Conservation (phyloP, 2,888 invertebrate genomes). For the Xiphydria camelus region DNA sequence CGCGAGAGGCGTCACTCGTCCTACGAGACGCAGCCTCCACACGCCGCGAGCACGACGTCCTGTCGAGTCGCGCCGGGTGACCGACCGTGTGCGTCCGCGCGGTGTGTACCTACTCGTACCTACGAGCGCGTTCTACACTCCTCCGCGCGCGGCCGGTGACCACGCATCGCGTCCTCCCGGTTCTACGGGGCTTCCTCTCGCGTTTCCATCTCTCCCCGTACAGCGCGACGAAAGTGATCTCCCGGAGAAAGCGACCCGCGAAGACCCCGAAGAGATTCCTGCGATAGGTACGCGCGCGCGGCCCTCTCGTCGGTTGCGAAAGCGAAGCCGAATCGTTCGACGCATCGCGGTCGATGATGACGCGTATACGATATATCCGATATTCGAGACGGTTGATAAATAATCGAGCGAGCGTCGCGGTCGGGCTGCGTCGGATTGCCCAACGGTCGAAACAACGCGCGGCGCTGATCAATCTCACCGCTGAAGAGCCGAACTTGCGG, state of each 20-base stretch:
- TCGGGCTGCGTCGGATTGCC: too few species aligned
- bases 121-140: too few species aligned
- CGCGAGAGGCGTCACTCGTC: background rate
- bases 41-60: too few species aligned
- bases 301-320: background rate
- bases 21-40: background rate
- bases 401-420: too few species aligned
- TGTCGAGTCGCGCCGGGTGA: background rate
- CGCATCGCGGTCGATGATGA: background rate
- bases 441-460: background rate
- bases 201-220: background rate
- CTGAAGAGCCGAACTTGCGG: too few species aligned
- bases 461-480: too few species aligned
- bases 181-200: slow-evolving; percentile 11
- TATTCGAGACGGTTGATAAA: too few species aligned
- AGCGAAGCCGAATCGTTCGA: background rate
- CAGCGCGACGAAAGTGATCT: background rate
- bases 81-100: slow-evolving; percentile 4
- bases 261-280: too few species aligned
- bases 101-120: slow-evolving; percentile 1
- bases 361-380: background rate
- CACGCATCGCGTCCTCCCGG: slow-evolving; percentile 8
- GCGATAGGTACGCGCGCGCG: background rate
- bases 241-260: too few species aligned
- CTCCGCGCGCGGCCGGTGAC: slow-evolving; percentile 12